Base-by-base conservation (phyloP, 2,888 invertebrate genomes). In the Phyllotreta cruciferae region DNA sequence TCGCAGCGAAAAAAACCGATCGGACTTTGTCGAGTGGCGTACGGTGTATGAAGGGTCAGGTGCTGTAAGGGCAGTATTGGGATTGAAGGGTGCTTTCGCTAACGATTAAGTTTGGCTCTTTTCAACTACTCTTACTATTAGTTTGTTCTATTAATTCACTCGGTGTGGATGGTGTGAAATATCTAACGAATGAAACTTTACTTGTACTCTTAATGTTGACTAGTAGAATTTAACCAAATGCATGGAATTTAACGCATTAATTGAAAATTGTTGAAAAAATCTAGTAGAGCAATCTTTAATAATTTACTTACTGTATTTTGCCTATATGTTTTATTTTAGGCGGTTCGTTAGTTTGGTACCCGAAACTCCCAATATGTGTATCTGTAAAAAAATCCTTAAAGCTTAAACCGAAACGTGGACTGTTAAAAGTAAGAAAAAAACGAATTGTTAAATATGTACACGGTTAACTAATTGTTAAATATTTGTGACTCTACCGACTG, bases 401-500 rank as follows among this genome's bases (percentile, higher is more conserved):
- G 66, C 67, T 70, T 68, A 60, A 67, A 66, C 55, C 61, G 60
- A 61, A 63, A 62, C 66, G 68, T 63, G 69, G 64, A 68, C 66
- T 69, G 66, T 69, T 69, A 61, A 58, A 60, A 60, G 60, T 60
- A 69, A 63, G 60, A 60, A 69, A 70, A 62, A 66, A 73, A 72
- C 71, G 73, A 73, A 72, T 73, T 73, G 72, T 72, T 72, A 71
- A 71, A 69, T 67, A 71, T 71, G 68, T 70, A 70, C 36, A 66
- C 68, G 68, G 69, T 70, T 72, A 72, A 71, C 62, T 72, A 65
- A 72, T 73, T 74, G 73, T 73, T 73, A 70, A 70, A 73, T 67
- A 71, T 68, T 71, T 70, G 73, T 74, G 73, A 71, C 73, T 66
- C 65, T 71, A 70, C 67, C 66, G 72, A 73, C 73, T 73, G 73